Conservation (phyloP, 2,888 invertebrate species). For the Listrodromus nycthemerus region DNA sequence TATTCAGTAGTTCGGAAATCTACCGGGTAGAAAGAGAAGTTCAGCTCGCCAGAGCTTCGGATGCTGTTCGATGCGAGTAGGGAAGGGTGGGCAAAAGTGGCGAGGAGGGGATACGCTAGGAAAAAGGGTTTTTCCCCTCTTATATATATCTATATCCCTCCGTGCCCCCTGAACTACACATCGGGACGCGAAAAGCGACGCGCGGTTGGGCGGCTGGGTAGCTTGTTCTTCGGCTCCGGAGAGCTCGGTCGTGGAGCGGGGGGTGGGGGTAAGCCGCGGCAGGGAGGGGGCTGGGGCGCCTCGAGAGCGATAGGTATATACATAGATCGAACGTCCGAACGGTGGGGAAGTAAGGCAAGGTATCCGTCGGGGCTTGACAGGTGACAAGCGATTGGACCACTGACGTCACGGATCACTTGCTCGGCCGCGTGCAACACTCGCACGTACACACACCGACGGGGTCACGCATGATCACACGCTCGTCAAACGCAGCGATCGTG, state of each 20-base stretch:
- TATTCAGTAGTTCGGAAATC: constrained; percentile 25
- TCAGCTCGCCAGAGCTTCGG: constrained; percentile 51
- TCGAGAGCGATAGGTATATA: constrained; percentile 5
- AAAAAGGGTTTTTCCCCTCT: constrained; percentile 40
- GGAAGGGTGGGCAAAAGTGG: constrained; percentile 69
- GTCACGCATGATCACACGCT: constrained; percentile 69
- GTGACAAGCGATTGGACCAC: constrained; percentile 82
- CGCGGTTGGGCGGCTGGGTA: constrained; percentile 59
- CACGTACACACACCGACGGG: constrained; percentile 57
- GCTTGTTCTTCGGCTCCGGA: constrained; percentile 61
- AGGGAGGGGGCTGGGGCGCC: constrained; percentile 18
- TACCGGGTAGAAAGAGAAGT: constrained; percentile 11
- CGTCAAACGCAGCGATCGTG: constrained; percentile 41
- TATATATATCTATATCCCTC: constrained; percentile 26
- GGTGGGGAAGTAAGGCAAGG: constrained; percentile 72
- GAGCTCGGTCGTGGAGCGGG: constrained; percentile 59
- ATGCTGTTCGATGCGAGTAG: constrained; percentile 61
- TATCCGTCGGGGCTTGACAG: constrained; percentile 78
- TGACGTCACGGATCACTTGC: constrained; percentile 82
- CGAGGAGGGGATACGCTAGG: constrained; percentile 50
- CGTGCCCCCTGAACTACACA: constrained; percentile 15
- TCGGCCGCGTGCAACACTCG: constrained; percentile 72
- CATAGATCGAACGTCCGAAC: constrained; percentile 7
- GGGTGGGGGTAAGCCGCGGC: constrained; percentile 30
- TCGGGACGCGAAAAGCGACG: constrained; percentile 62